A percentile compares a stretch with the other conserved stretches of the same genome.
These are phyloP conservation scores for Ceyx melanurus DNA, from an alignment of 2,113 vertebrate genomes.

Conservation along the genomic window DNA sequence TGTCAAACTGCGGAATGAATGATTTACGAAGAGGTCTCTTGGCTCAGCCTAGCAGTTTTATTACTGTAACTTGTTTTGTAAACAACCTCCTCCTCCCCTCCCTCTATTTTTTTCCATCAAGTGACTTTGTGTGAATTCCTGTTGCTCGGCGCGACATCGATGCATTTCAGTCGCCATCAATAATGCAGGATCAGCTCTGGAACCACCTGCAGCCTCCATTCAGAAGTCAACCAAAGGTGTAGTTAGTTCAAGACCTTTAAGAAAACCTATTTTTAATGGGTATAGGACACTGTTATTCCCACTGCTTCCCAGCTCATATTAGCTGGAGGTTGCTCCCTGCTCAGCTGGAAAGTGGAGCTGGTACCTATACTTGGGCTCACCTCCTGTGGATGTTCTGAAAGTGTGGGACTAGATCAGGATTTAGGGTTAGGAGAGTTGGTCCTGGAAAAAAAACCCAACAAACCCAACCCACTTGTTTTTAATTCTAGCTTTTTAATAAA, in stretches of 20 bases:
- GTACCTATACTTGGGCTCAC: neutral
- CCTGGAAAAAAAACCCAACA: neutral
- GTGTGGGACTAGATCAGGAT: neutral
- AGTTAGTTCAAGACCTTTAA: constrained; percentile 12
- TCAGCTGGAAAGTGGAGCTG: neutral
- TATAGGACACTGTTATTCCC: neutral
- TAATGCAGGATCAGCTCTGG: constrained; percentile 77
- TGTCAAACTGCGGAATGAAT: constrained; percentile 85
- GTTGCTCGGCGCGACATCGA: constrained; percentile 65
- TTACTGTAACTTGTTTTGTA: constrained; percentile 78
- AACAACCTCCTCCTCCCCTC: constrained; percentile 57
- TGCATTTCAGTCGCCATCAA: constrained; percentile 72
- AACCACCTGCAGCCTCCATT: constrained; percentile 73
- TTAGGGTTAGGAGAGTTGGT: neutral
- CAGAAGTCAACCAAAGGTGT: constrained; percentile 50
- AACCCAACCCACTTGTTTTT: accelerated
- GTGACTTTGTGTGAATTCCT: constrained; percentile 71
- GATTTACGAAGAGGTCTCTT: constrained; percentile 80
- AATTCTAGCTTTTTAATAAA: constrained; percentile 4
- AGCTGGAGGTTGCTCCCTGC: neutral
- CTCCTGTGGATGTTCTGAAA: neutral
- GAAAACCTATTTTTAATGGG: neutral
- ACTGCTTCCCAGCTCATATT: neutral
- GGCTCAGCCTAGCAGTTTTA: constrained; percentile 79
- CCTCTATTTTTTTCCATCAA: constrained; percentile 65